Conservation (phyloP, 2,888 invertebrate genomes). For the Brachyopa scutellaris region DNA sequence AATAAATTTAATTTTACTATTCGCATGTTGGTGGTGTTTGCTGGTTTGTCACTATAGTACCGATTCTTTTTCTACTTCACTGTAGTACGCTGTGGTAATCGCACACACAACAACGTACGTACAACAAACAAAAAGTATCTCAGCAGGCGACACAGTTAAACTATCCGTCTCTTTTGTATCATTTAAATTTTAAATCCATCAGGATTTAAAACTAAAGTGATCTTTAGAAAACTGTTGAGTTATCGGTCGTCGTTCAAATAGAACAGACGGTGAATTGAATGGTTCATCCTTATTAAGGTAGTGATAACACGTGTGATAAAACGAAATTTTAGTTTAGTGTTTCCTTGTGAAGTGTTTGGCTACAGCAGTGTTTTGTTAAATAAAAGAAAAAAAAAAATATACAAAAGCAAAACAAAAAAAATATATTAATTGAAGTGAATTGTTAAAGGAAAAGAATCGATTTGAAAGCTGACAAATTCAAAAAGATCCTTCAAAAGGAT, state of each 20-base stretch:
- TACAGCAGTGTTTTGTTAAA: too few relatives aligned
- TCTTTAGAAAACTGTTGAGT: slow-evolving; percentile 70
- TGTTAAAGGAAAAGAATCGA: background rate
- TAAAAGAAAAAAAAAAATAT: background rate
- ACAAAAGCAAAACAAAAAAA: background rate
- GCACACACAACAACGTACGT: slow-evolving; percentile 16
- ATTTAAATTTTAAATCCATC: slow-evolving; percentile 57
- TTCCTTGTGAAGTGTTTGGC: too few relatives aligned
- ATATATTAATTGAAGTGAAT: too few relatives aligned
- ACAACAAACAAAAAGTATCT: background rate
- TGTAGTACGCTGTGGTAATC: slow-evolving; percentile 35
- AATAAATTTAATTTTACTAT: slow-evolving; percentile 55
- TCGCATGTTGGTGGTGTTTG: slow-evolving; percentile 52
- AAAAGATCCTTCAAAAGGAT: too few relatives aligned
- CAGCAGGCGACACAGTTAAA: slow-evolving; percentile 27
- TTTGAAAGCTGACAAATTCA: too few relatives aligned
- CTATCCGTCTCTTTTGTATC: slow-evolving; percentile 31
- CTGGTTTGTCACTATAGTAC: slow-evolving; percentile 46
- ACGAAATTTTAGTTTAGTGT: slow-evolving; percentile 23
- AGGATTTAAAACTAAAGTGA: slow-evolving; percentile 74
- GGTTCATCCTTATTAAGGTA: slow-evolving; percentile 20
- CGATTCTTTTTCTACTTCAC: slow-evolving; percentile 59
- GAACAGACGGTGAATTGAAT: slow-evolving; percentile 62
- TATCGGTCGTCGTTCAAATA: slow-evolving; percentile 72
- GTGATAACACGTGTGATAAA: slow-evolving; percentile 52